Evolutionary conservation across 1,140 invertebrate genomes (phyloP), one percentile per base, ranked within the genome.

Genomic region (Drosophila serrata): DNA sequence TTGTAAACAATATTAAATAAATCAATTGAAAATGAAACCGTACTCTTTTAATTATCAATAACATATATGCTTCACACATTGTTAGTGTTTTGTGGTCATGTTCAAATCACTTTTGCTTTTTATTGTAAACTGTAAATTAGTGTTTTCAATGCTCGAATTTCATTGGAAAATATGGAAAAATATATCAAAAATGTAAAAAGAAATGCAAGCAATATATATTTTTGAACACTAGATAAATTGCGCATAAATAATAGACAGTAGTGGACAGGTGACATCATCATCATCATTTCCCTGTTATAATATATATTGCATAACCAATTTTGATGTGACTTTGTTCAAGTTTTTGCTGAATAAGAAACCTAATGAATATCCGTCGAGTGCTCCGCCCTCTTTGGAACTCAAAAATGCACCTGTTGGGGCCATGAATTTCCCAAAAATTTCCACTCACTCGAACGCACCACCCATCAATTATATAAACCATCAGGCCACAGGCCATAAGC

Each of bases 381-480:
- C 45, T 17, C 59, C 31, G 45, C 59, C 59, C 8, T 3, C 17
- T 35, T 59, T 35, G n/a, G 4, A 60, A 35, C 19, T 13, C 43
- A 22, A 60, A 60, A 19, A 60, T 60, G 57, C 29, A 24, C 46
- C 27, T 43, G 58, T 8, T 27, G 13, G 33, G n/a, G 22, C 48
- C 22, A 72, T 49, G 27, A 39, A 68, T 69, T 58, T 43, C 15
- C 31, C n/a, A 19, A 53, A 53, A 53, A 48, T 57, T 19, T 39
- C 33, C 68, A 69, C 56, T 31, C 13, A 19, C 17, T 27, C 17
- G 27, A 63, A 24, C 15, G 35, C 42, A 48, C 35, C 42, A 48
- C 35, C 68, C 31, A 39, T 37, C 68, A 73, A 72, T 73, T 72
- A 72, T 48, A 72, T 72, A 72, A 58, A 33, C 65, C 43, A 70